These are phyloP conservation scores for Reticulitermes speratus DNA, from an alignment of 1,140 invertebrate species.

Conservation along the genomic window DNA sequence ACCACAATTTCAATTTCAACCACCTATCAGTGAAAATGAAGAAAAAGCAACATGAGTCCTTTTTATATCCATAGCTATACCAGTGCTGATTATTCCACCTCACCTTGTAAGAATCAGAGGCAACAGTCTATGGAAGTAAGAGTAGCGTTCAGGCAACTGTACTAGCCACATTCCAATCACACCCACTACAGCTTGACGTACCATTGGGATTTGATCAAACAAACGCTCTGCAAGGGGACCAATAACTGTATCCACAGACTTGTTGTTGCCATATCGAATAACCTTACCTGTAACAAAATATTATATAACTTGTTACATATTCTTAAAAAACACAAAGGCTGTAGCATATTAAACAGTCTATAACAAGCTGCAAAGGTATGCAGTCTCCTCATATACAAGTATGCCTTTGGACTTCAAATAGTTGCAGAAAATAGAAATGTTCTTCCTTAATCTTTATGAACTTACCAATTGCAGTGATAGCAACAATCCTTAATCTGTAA, in stretches of 20 bases:
- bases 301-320: not conserved
- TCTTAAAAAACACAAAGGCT: not conserved
- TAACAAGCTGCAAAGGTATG: not conserved
- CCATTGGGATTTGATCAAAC: conserved; percentile 70
- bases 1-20: too few relatives aligned
- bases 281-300: conserved; percentile 50
- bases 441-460: not conserved
- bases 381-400: not conserved
- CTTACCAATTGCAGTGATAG: conserved; percentile 69
- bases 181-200: conserved; percentile 64
- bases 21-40: not conserved
- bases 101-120: conserved; percentile 72
- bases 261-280: conserved; percentile 59
- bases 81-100: conserved; percentile 22
- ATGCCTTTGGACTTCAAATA: not conserved
- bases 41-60: not conserved
- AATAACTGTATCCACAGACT: conserved; percentile 60
- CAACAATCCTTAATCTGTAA: conserved; percentile 70
- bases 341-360: not conserved
- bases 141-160: conserved; percentile 72
- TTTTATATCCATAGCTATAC: not conserved
- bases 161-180: conserved; percentile 67
- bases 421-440: not conserved
- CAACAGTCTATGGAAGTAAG: conserved; percentile 71
- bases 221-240: conserved; percentile 69